A percentile compares a stretch with the other conserved stretches of the same genome.
Evolutionary conservation across 1,140 invertebrate species (phyloP).

Genomic region (Brachionus calyciflorus): DNA sequence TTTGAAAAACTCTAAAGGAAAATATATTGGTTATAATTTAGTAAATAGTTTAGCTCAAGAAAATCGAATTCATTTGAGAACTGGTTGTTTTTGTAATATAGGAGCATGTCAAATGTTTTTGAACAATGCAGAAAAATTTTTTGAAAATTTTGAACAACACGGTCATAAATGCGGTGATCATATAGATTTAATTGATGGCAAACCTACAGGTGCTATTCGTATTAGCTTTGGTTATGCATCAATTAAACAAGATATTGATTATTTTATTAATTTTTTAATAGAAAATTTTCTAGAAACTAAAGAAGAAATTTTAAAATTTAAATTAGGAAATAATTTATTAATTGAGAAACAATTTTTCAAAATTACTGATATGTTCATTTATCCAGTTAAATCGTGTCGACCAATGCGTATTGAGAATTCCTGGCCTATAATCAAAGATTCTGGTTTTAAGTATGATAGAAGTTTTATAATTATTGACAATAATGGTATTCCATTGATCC

Average conservation of each 20-base stretch:
- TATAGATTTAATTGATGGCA: slow-evolving; percentile 79
- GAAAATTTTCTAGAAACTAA: slow-evolving; percentile 32
- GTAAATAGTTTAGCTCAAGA: slow-evolving; percentile 82
- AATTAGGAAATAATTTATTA: not conserved
- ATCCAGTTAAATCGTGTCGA: slow-evolving; percentile 89
- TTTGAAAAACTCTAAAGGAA: slow-evolving; percentile 71
- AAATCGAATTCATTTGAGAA: slow-evolving; percentile 79
- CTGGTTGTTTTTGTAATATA: slow-evolving; percentile 93
- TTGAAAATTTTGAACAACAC: slow-evolving; percentile 56
- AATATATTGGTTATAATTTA: slow-evolving; percentile 79
- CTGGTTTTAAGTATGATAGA: slow-evolving; percentile 80
- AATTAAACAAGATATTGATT: not conserved
- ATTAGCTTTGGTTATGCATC: slow-evolving; percentile 83
- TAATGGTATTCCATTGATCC: slow-evolving; percentile 76
- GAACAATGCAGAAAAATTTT: slow-evolving; percentile 50
- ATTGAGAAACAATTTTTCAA: slow-evolving; percentile 10
- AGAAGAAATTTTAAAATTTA: not conserved
- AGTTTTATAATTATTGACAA: slow-evolving; percentile 84
- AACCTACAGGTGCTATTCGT: slow-evolving; percentile 84
- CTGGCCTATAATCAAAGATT: slow-evolving; percentile 70
- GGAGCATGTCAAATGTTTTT: slow-evolving; percentile 86
- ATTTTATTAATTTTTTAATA: slow-evolving; percentile 17
- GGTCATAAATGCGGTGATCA: slow-evolving; percentile 90
- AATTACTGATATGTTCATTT: slow-evolving; percentile 71
- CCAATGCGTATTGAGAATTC: slow-evolving; percentile 65